A percentile compares a stretch with the other conserved stretches of the same genome.
Conservation (phyloP, 2,797 vertebrate genomes). For the Austrolebias charrua region DNA sequence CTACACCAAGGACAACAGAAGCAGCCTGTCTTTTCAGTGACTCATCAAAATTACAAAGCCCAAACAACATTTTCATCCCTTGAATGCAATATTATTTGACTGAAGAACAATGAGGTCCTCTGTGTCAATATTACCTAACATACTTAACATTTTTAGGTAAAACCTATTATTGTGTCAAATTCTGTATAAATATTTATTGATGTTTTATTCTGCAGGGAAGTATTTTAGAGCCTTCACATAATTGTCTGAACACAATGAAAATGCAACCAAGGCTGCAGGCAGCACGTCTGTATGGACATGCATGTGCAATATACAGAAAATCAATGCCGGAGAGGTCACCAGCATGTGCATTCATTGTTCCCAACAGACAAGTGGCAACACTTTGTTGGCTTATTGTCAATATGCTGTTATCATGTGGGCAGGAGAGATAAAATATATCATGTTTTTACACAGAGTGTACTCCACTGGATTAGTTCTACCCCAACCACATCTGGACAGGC, state of each 20-base stretch:
- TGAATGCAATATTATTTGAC: not conserved
- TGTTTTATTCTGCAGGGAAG: constrained; percentile 2
- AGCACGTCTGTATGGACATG: not conserved
- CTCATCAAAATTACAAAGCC: constrained; percentile 44
- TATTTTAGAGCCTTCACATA: constrained; percentile 1
- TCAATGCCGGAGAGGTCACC: constrained; percentile 37
- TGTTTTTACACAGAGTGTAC: constrained; percentile 4
- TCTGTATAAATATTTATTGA: not conserved
- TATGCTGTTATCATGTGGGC: constrained; percentile 44
- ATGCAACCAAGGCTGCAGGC: constrained; percentile 7
- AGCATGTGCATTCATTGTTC: constrained; percentile 61
- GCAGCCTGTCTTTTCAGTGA: constrained; percentile 28
- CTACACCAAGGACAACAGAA: not conserved
- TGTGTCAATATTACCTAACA: too few species aligned
- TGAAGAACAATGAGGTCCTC: too few species aligned
- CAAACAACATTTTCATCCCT: not conserved
- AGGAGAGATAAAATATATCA: constrained; percentile 42
- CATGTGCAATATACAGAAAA: constrained; percentile 4
- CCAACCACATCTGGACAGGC: too few species aligned
- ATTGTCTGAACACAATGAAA: constrained; percentile 1
- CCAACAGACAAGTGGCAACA: constrained; percentile 54
- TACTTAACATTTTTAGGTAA: too few species aligned
- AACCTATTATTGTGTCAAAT: not conserved
- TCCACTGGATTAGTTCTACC: too few species aligned
- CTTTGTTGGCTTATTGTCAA: constrained; percentile 61